Evolutionary conservation across 1,140 invertebrate genomes (phyloP), one percentile per base, ranked within the genome.

Genomic region (Trachymyrmex septentrionalis): DNA sequence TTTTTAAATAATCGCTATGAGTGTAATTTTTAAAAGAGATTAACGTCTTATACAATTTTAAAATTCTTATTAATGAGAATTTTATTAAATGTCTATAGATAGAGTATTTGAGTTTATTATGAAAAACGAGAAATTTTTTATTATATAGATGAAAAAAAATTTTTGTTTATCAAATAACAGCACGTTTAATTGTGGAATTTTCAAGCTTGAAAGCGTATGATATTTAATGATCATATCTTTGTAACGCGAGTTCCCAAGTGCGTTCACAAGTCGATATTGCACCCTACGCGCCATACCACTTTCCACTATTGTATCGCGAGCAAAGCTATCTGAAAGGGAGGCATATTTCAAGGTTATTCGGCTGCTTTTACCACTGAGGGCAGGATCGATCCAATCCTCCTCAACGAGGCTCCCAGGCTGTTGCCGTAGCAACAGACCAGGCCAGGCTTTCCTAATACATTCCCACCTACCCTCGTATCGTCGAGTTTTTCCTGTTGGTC

Each of bases 321-420:
- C 86, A 30, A 80, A 66, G 59, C 48, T 48, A 53, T 76, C 69
- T 75, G 77, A 88, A 85, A 85, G 57, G 86, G 81, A 88, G 87
- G 90, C 66, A 86, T 77, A 87, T 91, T 91, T 91, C 90, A 91
- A 91, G 90, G 90, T 91, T 91, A 91, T 91, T 87, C 85, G 69
- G 75, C 67, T 91, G 76, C 48, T 59, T 80, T 48, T 34, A 19
- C 38, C 66, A 19, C 38, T 57, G 86, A 87, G 71, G 67, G 27
- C 34, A 81, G 48, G 53, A 72, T 77, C 61, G 67, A 67, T 77
- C 80, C 86, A 76, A 57, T 91, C 84, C 75, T 90, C 76, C 55
- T 88, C 69, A 38, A 21, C 14, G 77, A 27, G 67, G 57, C 71
- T 64, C 57, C 86, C 86, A 61, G 88, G 77, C 76, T 48, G 90